phyloP scores from a whole-genome alignment of 2,888 invertebrate genomes.

The Ophion ventricosus region DNA sequence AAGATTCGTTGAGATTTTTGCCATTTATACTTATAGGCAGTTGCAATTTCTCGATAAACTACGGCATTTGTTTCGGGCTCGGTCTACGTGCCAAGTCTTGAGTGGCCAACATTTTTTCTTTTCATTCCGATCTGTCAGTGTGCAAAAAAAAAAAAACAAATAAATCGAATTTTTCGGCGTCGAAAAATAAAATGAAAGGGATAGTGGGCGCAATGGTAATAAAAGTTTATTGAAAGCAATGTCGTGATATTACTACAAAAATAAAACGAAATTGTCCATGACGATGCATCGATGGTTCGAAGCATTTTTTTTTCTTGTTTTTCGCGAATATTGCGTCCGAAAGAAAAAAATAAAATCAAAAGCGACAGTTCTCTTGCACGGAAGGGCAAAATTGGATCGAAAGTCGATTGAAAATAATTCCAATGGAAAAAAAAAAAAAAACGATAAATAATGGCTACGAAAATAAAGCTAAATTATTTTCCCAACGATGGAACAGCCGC shows the following conservation, averaged over 20 bases:
- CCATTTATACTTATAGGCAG: constrained; percentile 19
- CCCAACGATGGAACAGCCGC: neutral
- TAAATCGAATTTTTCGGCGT: no score
- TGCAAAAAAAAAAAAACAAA: no score
- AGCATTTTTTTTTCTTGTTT: neutral
- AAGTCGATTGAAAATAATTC: no score
- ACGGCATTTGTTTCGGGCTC: constrained; percentile 30
- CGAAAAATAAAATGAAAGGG: no score
- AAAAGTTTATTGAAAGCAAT: neutral
- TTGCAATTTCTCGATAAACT: constrained; percentile 10
- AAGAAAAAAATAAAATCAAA: neutral
- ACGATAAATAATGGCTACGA: no score
- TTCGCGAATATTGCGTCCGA: neutral
- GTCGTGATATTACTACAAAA: neutral
- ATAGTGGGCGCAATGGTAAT: no score
- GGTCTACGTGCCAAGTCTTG: constrained; percentile 27
- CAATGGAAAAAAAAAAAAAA: no score
- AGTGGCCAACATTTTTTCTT: no score
- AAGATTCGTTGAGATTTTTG: constrained; percentile 31
- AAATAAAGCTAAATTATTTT: no score
- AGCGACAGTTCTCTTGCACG: no score
- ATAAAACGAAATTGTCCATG: neutral
- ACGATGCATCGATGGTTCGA: neutral
- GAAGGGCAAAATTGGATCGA: no score
- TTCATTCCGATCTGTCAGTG: no score